These are phyloP conservation scores for Hippasteria phrygiana DNA, from an alignment of 53 echinoderm and acorn worm genomes.

Conservation along the genomic window DNA sequence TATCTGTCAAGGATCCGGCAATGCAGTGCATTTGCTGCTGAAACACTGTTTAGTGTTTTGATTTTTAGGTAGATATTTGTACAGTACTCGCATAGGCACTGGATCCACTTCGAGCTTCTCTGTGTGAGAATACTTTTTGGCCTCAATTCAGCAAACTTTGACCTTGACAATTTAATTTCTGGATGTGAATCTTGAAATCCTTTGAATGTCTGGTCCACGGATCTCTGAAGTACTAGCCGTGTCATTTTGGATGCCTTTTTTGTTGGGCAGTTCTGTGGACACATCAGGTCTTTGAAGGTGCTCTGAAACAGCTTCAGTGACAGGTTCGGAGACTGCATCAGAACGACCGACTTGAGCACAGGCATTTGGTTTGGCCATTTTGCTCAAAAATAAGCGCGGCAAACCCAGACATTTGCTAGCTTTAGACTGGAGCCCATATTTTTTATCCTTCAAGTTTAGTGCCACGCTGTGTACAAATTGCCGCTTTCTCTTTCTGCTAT, in stretches of 20 bases:
- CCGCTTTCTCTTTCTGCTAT: neutral
- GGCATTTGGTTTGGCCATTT: neutral
- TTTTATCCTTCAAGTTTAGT: neutral
- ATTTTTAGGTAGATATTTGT: neutral
- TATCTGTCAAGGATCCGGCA: slow-evolving; percentile 29
- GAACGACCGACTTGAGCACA: neutral
- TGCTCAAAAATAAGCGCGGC: neutral
- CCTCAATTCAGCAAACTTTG: neutral
- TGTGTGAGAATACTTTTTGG: slow-evolving; percentile 22
- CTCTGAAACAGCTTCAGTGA: neutral
- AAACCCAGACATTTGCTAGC: neutral
- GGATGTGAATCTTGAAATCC: neutral
- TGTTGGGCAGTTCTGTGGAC: slow-evolving; percentile 19
- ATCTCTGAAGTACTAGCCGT: too few species aligned
- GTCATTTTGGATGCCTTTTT: too few species aligned
- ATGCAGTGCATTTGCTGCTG: neutral
- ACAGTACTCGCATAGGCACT: slow-evolving; percentile 36
- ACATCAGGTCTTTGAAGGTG: neutral
- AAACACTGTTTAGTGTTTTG: neutral
- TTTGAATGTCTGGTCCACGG: neutral
- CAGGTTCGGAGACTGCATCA: neutral
- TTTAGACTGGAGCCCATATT: neutral
- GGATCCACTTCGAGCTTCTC: slow-evolving; percentile 4
- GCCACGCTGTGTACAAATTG: slow-evolving; percentile 1
- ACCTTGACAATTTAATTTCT: neutral